Evolutionary conservation across 2,888 invertebrate genomes (phyloP).

Genomic region (Agrochola lychnidis): DNA sequence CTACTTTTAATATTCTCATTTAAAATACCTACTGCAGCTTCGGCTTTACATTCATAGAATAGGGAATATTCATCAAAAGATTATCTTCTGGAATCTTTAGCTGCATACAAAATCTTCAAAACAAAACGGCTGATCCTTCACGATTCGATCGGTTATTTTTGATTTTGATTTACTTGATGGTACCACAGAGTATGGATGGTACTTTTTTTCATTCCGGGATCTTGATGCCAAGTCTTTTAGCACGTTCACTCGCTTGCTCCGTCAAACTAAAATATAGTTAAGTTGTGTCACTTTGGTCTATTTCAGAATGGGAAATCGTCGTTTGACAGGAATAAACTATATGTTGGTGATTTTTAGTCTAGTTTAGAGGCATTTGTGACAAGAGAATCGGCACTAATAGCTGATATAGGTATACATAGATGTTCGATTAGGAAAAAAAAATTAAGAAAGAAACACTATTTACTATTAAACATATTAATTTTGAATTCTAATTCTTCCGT

Average conservation of each 20-base stretch:
- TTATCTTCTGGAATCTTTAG: background rate
- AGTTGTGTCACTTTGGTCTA: too few relatives aligned
- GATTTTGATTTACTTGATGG: background rate
- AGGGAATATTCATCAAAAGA: background rate
- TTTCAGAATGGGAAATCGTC: too few relatives aligned
- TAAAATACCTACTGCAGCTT: slow-evolving; percentile 29
- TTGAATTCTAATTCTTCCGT: too few relatives aligned
- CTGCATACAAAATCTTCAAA: slow-evolving; percentile 27
- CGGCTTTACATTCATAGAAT: slow-evolving; percentile 1
- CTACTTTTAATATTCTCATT: slow-evolving; percentile 15
- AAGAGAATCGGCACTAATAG: too few relatives aligned
- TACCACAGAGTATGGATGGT: background rate
- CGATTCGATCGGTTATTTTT: slow-evolving; percentile 33
- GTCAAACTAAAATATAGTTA: too few relatives aligned
- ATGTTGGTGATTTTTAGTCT: too few relatives aligned
- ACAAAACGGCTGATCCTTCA: slow-evolving; percentile 20
- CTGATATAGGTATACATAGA: too few relatives aligned
- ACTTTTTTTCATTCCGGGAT: background rate
- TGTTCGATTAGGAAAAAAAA: too few relatives aligned
- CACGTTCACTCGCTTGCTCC: background rate
- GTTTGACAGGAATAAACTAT: too few relatives aligned
- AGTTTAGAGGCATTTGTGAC: too few relatives aligned
- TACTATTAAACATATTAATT: too few relatives aligned
- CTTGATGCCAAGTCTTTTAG: slow-evolving; percentile 14
- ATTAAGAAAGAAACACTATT: too few relatives aligned